Evolutionary conservation across 2,888 invertebrate genomes (phyloP).

Genomic region (Plebejus anna): DNA sequence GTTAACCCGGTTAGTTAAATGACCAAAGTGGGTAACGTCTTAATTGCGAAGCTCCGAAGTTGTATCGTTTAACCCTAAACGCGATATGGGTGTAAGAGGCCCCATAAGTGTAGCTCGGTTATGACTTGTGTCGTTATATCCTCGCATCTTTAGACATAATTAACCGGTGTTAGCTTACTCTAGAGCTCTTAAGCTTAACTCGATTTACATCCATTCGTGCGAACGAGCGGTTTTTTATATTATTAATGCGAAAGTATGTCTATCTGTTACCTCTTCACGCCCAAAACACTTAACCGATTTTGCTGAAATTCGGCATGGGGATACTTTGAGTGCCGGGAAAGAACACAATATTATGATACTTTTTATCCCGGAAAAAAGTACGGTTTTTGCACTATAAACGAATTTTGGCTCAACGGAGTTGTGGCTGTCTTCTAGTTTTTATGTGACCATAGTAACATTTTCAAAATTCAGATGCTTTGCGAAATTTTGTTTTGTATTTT

Average conservation of each 20-base stretch:
- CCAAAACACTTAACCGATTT: too few species aligned
- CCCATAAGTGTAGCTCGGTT: constrained; percentile 8
- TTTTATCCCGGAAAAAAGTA: too few species aligned
- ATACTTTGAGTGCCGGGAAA: too few species aligned
- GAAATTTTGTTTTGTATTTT: not conserved
- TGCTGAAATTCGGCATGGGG: too few species aligned
- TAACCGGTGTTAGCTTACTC: not conserved
- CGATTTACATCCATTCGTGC: too few species aligned
- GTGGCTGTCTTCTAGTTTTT: too few species aligned
- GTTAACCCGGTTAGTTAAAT: constrained; percentile 19
- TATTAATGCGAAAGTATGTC: too few species aligned
- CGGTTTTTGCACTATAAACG: too few species aligned
- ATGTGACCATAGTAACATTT: not conserved
- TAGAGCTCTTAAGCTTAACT: not conserved
- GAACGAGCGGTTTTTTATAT: too few species aligned
- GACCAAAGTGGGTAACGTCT: constrained; percentile 27
- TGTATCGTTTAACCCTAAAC: constrained; percentile 21
- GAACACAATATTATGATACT: too few species aligned
- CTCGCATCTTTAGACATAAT: not conserved
- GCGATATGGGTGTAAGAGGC: not conserved
- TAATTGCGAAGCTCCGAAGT: constrained; percentile 20
- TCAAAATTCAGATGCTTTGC: not conserved
- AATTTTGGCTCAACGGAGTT: too few species aligned
- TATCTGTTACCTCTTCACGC: too few species aligned
- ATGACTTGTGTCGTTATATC: constrained; percentile 5